These are phyloP conservation scores for Lepus oiostolus DNA, from an alignment of 2,797 vertebrate genomes.

Conservation along the genomic window DNA sequence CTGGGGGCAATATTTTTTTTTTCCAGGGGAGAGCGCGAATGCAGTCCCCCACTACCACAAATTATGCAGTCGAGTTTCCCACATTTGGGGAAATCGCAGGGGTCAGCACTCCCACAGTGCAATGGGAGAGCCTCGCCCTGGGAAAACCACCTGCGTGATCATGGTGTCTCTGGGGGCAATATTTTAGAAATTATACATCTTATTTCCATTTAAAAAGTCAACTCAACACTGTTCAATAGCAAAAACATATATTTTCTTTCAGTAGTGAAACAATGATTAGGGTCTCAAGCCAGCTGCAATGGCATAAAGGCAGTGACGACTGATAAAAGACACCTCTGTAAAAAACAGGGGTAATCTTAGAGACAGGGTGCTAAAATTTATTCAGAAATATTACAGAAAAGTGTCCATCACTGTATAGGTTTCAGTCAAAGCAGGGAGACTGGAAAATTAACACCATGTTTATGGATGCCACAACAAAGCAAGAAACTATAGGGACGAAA, in stretches of 20 bases:
- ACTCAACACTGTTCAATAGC: background rate
- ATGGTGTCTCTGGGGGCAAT: background rate
- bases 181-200: background rate
- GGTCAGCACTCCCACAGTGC: too few relatives aligned
- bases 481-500: background rate
- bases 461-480: background rate
- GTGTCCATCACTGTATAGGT: background rate
- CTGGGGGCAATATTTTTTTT: background rate
- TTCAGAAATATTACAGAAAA: background rate
- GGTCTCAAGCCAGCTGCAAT: background rate
- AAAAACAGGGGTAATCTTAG: background rate
- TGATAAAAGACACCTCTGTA: background rate
- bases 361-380: background rate
- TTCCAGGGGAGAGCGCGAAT: too few relatives aligned
- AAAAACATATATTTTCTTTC: background rate
- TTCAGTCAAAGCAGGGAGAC: slow-evolving; percentile 13
- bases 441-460: background rate
- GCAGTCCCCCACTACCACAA: too few relatives aligned
- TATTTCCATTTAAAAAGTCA: background rate
- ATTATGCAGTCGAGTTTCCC: too few relatives aligned
- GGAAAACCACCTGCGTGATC: too few relatives aligned
- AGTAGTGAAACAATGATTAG: background rate
- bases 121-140: too few relatives aligned
- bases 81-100: too few relatives aligned
- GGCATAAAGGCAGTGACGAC: background rate